Evolutionary conservation across 2,797 vertebrate species (phyloP).

Genomic region (Eospalax fontanierii): DNA sequence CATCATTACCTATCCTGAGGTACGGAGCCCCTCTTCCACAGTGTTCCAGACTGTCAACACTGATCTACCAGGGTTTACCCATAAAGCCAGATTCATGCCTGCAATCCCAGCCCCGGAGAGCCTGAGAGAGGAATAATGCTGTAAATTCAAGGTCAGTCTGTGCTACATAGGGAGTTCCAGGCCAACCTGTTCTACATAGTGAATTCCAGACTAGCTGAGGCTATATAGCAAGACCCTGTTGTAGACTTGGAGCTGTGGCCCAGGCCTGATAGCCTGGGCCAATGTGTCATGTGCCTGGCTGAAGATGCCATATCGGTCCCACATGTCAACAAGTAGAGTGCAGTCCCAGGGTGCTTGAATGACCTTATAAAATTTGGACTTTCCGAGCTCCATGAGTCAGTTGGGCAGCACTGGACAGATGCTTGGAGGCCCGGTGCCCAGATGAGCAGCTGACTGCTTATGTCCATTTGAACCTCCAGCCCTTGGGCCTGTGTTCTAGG

Average conservation of each 20-base stretch:
- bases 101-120: background rate
- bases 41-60: background rate
- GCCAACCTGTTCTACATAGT: background rate
- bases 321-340: background rate
- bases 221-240: background rate
- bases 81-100: too few relatives aligned
- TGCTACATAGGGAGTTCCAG: background rate
- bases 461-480: background rate
- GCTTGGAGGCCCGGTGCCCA: background rate
- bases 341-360: background rate
- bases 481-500: background rate
- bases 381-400: conserved; percentile 26
- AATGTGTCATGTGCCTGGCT: fast-evolving
- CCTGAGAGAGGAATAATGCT: background rate
- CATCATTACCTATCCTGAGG: background rate
- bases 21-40: background rate
- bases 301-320: background rate
- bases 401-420: background rate
- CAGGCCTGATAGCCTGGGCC: background rate
- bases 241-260: background rate
- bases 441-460: background rate
- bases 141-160: background rate
- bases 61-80: background rate
- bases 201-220: background rate
- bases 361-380: conserved; percentile 41